Percentiles rank a stretch among this genome's conserved stretches.
Evolutionary conservation across 2,888 invertebrate species (phyloP).

Genomic region (Stenodema calcarata): DNA sequence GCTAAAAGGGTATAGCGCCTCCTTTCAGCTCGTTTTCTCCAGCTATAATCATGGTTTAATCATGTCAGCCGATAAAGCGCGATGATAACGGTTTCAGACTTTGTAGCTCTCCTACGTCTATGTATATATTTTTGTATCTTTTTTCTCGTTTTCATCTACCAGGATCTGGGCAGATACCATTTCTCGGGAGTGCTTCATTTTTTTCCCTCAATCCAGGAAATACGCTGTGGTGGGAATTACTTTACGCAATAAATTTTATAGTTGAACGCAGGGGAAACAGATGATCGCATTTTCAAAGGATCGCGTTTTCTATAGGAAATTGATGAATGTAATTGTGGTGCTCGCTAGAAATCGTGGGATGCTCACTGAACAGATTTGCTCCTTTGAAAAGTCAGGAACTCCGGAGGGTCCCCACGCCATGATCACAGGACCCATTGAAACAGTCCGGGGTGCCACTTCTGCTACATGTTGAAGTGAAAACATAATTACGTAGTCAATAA

Average conservation of each 20-base stretch:
- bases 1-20: not conserved
- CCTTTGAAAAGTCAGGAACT: no score
- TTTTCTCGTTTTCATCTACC: not conserved
- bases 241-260: not conserved
- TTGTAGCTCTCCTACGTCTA: not conserved
- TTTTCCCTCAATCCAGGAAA: not conserved
- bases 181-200: not conserved
- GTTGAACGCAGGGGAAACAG: not conserved
- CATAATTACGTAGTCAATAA: no score
- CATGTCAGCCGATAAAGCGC: slow-evolving; percentile 23
- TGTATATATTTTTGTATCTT: no score
- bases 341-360: no score
- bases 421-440: no score
- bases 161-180: not conserved
- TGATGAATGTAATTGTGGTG: no score
- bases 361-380: no score
- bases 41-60: slow-evolving; percentile 24
- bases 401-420: no score
- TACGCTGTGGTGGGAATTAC: not conserved
- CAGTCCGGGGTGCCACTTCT: no score
- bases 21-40: not conserved
- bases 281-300: not conserved
- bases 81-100: not conserved
- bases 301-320: no score
- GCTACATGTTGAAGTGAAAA: no score